Evolutionary conservation across 1,140 invertebrate species (phyloP), one percentile per base, ranked within the genome.

Genomic region (Pachyrhynchus sulphureomaculatus): DNA sequence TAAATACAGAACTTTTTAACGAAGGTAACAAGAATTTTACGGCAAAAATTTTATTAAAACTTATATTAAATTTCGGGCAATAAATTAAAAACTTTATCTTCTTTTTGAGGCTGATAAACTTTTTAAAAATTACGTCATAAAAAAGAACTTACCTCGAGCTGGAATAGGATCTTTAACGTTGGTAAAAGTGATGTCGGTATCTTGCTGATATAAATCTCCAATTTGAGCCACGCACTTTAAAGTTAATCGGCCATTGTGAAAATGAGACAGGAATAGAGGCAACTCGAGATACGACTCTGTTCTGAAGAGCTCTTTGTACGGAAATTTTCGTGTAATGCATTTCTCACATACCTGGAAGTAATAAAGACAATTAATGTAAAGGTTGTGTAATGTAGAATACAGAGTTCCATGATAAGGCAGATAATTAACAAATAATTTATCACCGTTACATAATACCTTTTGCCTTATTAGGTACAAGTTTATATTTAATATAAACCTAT

Each of bases 131-230:
- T 52, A 52, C 15, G 3, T 20, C 55, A 41, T 45, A 37, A 65
- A 55, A 64, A 34, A 34, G 26, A 42, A 52, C 78, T 78, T 75
- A 83, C 82, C 82, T 81, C 81, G 74, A 34, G 80, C 82, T 12
- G 82, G 82, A 64, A 83, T 76, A 42, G 82, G 82, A 76, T 83
- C 81, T 66, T 76, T 79, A 68, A 77, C 75, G 62, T 80, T 78
- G 54, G 75, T 73, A 63, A 83, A 73, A 67, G 77, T 77, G 44
- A 82, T 73, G 73, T 82, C 81, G 56, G 79, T 75, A 60, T 80
- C 77, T 65, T 80, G 76, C 51, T 79, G 76, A 76, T 83, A 83
- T 64, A 82, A 72, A 69, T 81, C 78, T 62, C 76, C 75, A 68
- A 83, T 79, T 71, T 81, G 73, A 59, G 82, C 80, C 9, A 82